Evolutionary conservation across 2,113 vertebrate species (phyloP).

Genomic region (Prietella phreatophila): DNA sequence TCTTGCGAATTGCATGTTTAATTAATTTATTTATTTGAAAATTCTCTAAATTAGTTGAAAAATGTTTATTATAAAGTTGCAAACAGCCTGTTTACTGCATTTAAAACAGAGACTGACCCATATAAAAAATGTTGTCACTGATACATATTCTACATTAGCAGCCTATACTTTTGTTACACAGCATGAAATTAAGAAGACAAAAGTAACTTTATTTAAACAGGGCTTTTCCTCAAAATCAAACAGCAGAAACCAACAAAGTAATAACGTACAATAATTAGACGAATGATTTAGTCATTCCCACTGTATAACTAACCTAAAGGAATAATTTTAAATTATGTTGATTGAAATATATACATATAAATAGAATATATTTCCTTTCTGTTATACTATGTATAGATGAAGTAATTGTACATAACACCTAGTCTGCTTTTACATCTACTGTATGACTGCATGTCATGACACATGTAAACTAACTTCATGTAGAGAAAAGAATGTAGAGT

Average conservation of each 20-base stretch:
- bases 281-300: background rate
- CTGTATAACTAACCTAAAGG: background rate
- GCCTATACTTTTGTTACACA: background rate
- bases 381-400: background rate
- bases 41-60: background rate
- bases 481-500: background rate
- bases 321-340: background rate
- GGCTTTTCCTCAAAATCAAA: background rate
- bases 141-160: background rate
- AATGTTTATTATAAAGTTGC: background rate
- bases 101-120: background rate
- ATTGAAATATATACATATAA: background rate
- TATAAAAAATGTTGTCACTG: background rate
- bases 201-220: background rate
- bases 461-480: background rate
- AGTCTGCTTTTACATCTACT: background rate
- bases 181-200: background rate
- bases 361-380: background rate
- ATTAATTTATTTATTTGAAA: no score
- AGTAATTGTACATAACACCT: background rate
- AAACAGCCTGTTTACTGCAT: background rate
- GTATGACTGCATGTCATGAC: background rate
- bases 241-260: background rate
- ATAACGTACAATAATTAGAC: background rate
- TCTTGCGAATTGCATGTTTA: slow-evolving; percentile 34